Base-by-base conservation (phyloP, 2,113 vertebrate genomes). In the Pachyramphus minor region DNA sequence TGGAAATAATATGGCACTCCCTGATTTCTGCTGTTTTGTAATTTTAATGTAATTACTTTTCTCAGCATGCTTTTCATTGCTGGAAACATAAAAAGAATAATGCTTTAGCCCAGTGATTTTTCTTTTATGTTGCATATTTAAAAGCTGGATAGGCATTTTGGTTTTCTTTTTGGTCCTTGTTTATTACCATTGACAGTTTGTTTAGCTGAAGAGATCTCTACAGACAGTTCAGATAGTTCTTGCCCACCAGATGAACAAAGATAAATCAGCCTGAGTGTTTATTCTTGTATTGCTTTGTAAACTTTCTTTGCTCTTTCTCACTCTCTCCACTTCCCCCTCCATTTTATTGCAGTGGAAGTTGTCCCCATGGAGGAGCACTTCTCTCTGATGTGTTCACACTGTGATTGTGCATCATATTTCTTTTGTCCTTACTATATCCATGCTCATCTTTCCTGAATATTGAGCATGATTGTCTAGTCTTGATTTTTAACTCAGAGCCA, bases 21-120 rank as follows among this genome's bases (percentile, higher is more conserved):
- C 81, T 0, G 6, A 76, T 69, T 95, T 92, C 80, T 96, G 83
- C 79, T 94, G 76, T 22, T 88, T 89, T 68, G 69, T 90, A 87
- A 81, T 95, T 97, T 93, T 86, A 94, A 60, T 53, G 53, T 90
- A 90, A 96, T 96, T 96, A 88, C 92, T 87, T 92, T 88, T 95
- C 95, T 95, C 95, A 96, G 96, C 79, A 22, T 87, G 95, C 31
- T 62, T 68, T 92, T 92, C 76, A 31, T 84, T 96, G 92, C 67
- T 84, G 80, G 86, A 28, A 92, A 72, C 62, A 84, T 75, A 44
- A 92, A 93, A 95, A 89, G 69, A 93, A 73, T 15, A 84, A 75
- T 79, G 93, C 47, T 68, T 68, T 53, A 75, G 83, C 72, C 47
- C 88, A 42, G 90, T 53, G 12, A 82, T 96, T 92, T 95, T 95